Base-by-base conservation (phyloP, 2,113 vertebrate species). In the Antigone vipio region DNA sequence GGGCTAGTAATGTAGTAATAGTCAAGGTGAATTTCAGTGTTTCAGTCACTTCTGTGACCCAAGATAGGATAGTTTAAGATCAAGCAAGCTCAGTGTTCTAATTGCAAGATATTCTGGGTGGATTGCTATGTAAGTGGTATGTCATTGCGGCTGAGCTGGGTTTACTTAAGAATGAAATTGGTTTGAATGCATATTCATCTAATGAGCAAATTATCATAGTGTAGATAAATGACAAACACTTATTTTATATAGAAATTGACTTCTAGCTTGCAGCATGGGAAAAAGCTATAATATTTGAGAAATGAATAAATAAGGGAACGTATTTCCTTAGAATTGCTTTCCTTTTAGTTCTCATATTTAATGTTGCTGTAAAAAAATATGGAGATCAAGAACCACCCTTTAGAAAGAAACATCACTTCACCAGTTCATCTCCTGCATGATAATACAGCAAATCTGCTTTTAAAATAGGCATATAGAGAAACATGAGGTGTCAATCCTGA, bases 11-110 rank as follows among this genome's bases (percentile, higher is more conserved):
- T 97, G 95, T 81, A 95, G 92, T 96, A 97, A 97, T 97, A 97
- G 87, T 98, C 95, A 98, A 98, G 98, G 98, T 98, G 97, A 98
- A 98, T 98, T 97, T 96, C 93, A 95, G 79, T 94, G 71, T 93
- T 97, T 96, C 75, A 50, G 87, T 94, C 86, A 85, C 44, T 72
- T 93, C 78, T 50, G 34, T 92, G 94, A 97, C 88, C 92, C 66
- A 93, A 63, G 90, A 94, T 77, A 95, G 69, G 90, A 90, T 92
- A 95, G 92, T 97, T 97, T 96, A 97, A 94, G 91, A 95, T 94
- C 63, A 96, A 96, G 47, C 60, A 93, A 96, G 91, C 91, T 97
- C 73, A 69, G 26, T 66, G 82, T 96, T 97, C 78, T 96, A 96
- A 96, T 97, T 96, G 93, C 90, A 81, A 95, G 92, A 82, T 81